A percentile compares a stretch with the other conserved stretches of the same genome.
phyloP scores from a whole-genome alignment of 2,888 invertebrate species.

The Scotopteryx bipunctaria region DNA sequence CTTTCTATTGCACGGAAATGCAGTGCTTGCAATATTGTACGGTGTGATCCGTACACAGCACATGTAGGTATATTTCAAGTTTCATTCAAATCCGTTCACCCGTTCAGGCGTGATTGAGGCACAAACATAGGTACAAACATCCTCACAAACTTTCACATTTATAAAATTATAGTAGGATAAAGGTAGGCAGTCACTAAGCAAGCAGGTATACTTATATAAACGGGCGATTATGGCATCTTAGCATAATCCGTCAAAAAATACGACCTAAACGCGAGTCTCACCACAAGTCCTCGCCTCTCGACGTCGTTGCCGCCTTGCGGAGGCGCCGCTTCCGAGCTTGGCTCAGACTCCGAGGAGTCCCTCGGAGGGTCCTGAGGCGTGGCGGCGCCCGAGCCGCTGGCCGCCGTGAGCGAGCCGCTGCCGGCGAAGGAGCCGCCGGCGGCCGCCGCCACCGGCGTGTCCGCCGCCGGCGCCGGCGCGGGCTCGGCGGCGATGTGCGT shows the following conservation, averaged over 20 bases:
- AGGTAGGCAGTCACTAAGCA: too few relatives aligned
- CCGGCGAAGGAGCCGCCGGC: conserved; percentile 28
- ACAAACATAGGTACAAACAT: too few relatives aligned
- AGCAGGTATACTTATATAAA: too few relatives aligned
- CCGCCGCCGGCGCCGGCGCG: conserved; percentile 27
- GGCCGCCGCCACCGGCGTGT: conserved; percentile 27
- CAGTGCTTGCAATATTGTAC: too few relatives aligned
- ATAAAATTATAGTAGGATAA: too few relatives aligned
- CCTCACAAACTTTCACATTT: too few relatives aligned
- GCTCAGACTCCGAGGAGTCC: conserved; percentile 42
- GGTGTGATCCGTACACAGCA: too few relatives aligned
- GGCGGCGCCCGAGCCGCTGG: conserved; percentile 21
- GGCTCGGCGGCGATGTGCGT: conserved; percentile 33
- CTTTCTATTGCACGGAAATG: too few relatives aligned
- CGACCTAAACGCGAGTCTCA: conserved; percentile 12
- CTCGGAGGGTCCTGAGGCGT: conserved; percentile 36
- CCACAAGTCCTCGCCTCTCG: conserved; percentile 87
- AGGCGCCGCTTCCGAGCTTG: conserved; percentile 38
- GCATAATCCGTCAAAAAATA: background rate
- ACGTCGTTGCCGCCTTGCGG: conserved; percentile 78
- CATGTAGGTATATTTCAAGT: too few relatives aligned
- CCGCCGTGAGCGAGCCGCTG: conserved; percentile 21
- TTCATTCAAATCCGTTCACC: too few relatives aligned
- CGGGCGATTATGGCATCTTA: background rate
- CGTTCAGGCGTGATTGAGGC: too few relatives aligned